A percentile compares a stretch with the other conserved stretches of the same genome.
phyloP scores from a whole-genome alignment of 2,797 vertebrate species.

The Enteromius thamalakanensis region DNA sequence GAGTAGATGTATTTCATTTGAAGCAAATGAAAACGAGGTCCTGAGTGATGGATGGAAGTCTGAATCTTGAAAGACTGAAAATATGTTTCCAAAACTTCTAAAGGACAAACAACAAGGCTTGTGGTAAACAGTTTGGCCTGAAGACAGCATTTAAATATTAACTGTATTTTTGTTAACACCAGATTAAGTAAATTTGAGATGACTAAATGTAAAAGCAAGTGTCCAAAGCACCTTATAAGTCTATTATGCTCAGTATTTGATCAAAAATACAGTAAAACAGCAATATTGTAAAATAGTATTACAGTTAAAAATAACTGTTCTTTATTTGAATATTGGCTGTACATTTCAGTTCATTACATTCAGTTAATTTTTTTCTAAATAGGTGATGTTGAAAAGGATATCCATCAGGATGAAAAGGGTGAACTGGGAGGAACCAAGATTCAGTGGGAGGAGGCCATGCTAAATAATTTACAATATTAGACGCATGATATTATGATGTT shows the following conservation, averaged over 20 bases:
- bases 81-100: background rate
- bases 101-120: background rate
- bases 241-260: background rate
- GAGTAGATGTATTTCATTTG: conserved; percentile 23
- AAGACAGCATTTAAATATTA: background rate
- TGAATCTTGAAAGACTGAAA: background rate
- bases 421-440: background rate
- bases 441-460: background rate
- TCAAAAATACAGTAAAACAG: background rate
- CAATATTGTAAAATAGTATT: background rate
- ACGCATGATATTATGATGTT: conserved; percentile 19
- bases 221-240: background rate
- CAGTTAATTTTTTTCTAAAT: background rate
- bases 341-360: too few species aligned
- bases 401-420: background rate
- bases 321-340: background rate
- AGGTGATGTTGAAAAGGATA: background rate
- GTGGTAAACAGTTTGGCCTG: background rate
- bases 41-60: background rate
- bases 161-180: background rate
- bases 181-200: background rate
- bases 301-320: background rate
- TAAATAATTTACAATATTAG: conserved; percentile 28
- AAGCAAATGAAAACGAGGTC: conserved; percentile 1
- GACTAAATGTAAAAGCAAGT: background rate